phyloP scores from a whole-genome alignment of 2,797 vertebrate species.

The Pantherophis alleghaniensis region DNA sequence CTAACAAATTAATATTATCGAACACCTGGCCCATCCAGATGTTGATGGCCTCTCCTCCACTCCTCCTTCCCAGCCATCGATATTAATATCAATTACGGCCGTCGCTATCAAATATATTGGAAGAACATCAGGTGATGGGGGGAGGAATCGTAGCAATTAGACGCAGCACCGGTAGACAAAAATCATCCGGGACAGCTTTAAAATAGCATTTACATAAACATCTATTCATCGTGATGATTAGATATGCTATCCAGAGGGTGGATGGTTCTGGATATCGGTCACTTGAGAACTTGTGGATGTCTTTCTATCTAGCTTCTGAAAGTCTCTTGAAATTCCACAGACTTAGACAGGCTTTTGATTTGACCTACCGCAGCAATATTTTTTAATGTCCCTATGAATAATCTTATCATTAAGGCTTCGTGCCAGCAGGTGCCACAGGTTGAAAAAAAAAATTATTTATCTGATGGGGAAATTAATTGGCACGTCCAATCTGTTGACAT shows the following conservation, averaged over 20 bases:
- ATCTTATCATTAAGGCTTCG: not conserved
- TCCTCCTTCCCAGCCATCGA: not conserved
- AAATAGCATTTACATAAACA: not conserved
- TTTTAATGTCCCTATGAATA: not conserved
- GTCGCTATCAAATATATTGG: not conserved
- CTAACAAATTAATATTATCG: not conserved
- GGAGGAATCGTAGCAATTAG: not conserved
- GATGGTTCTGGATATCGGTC: not conserved
- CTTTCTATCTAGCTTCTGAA: not conserved
- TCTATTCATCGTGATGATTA: not conserved
- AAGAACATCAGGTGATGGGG: not conserved
- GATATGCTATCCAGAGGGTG: not conserved
- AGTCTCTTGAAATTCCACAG: not conserved
- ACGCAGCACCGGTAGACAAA: not conserved
- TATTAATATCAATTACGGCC: not conserved
- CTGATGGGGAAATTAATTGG: fast-evolving
- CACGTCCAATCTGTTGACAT: not conserved
- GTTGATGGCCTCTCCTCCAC: not conserved
- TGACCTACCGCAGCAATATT: not conserved
- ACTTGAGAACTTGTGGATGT: not conserved
- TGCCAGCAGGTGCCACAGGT: not conserved
- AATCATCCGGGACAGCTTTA: not conserved
- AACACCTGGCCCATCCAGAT: not conserved
- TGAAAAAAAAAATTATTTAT: not conserved
- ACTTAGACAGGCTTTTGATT: not conserved